Evolutionary conservation across 2,797 vertebrate species (phyloP), one percentile per base, ranked within the genome.

Genomic region (Mastacembelus armatus): DNA sequence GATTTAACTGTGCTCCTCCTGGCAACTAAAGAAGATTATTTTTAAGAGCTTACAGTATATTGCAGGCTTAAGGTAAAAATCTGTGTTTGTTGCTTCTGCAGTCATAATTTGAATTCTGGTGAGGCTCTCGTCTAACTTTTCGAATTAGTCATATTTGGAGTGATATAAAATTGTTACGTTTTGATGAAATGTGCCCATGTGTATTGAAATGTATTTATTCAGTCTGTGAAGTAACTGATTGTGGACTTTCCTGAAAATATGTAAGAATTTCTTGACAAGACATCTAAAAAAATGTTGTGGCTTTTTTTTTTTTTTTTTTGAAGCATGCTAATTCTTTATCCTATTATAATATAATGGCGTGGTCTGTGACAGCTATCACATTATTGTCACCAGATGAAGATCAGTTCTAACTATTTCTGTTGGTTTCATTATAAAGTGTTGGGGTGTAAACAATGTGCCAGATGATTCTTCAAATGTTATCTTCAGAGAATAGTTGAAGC

Each of bases 291-390:
- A 85, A 63, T 75, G 56, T 80, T 74, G 65, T 39, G 16, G n/a
- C n/a, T n/a, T n/a, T n/a, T n/a, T n/a, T n/a, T n/a, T n/a, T 60
- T 39, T 9, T 76, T 29, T 42, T 52, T 64, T 59, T 64, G 18
- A 76, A 66, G 47, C 63, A 71, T 82, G 69, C 66, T 78, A 77
- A 86, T 83, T 54, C 4, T 65, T 66, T 10, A 54, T 38, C 40
- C 71, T 36, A 47, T 87, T 88, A 72, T 71, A 76, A 81, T 78
- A 81, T 78, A 81, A 84, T 70, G 48, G 61, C 67, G 79, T 30
- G 75, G 65, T 80, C 75, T 89, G 85, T 90, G 85, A 84, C 61
- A 87, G 75, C 66, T 70, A 62, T 82, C 66, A 71, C 35, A 50
- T 77, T 80, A 66, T 72, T 89, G 74, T 88, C 85, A 83, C 33